Base-by-base conservation (phyloP, 2,888 invertebrate species). In the Tribolium freemani region DNA sequence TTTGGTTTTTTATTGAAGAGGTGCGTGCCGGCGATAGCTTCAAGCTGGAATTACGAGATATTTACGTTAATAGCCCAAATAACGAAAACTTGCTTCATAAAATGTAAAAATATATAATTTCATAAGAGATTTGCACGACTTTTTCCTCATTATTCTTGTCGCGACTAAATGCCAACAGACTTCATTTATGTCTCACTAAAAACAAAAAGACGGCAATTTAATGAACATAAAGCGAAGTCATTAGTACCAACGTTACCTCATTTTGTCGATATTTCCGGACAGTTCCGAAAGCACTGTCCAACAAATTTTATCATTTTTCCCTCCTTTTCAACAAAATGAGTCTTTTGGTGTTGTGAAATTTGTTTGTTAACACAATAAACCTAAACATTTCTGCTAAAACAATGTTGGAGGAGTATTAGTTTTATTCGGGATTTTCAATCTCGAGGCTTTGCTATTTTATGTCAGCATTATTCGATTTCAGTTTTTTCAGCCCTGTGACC, bases 51-150 rank as follows among this genome's bases (percentile, higher is more conserved):
- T 66, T 66, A 45, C 45, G 50, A 20, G 38, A 51, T 20, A 53
- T 71, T 71, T 71, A 46, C 31, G 16, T n/a, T 71, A 66, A 71
- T 58, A 11, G 54, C 46, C 10, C 16, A 26, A 70, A 46, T 58
- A 58, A 20, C 5, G 67, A 46, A 51, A 61, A 68, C 60, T 71
- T 60, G 11, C 44, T 5, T 31, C 45, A 61, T 61, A 68, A 72
- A 54, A 31, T 30, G 72, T 5, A 53, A 61, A 72, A 60, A 68
- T 72, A 48, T 45, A 21, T 58, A 58, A 58, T 58, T 58, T 45
- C 45, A 16, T 16, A 57, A 58, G 16, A n/a, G 56, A 56, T 31
- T 56, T 56, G 56, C 56, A 56, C 58, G 20, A 58, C n/a, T 48
- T 61, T 46, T 61, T 30, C 48, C 46, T 61, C 48, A 30, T 61